These are phyloP conservation scores for Cottus gobio DNA, from an alignment of 2,113 vertebrate genomes.

Conservation along the genomic window DNA sequence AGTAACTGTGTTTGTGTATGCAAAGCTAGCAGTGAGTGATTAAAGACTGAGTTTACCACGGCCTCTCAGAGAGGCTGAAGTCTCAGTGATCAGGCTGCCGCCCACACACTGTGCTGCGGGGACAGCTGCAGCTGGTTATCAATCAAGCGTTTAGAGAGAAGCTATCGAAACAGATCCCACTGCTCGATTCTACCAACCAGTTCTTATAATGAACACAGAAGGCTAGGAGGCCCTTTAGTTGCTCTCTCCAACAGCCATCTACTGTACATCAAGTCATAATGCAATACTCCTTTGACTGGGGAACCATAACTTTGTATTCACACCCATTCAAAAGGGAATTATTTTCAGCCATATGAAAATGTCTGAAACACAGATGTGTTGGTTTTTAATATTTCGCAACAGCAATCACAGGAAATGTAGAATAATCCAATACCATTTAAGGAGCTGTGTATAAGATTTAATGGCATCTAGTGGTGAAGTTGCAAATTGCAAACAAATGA, in stretches of 20 bases:
- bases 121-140: slow-evolving; percentile 76
- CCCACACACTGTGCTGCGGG: slow-evolving; percentile 52
- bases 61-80: slow-evolving; percentile 64
- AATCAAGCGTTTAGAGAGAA: slow-evolving; percentile 16
- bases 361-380: slow-evolving; percentile 37
- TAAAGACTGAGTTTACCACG: slow-evolving; percentile 48
- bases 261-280: background rate
- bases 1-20: slow-evolving; percentile 13
- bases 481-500: background rate
- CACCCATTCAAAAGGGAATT: background rate
- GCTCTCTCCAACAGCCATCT: background rate
- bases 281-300: background rate
- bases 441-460: background rate
- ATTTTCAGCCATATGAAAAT: slow-evolving; percentile 48
- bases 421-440: background rate
- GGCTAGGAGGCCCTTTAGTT: background rate
- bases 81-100: slow-evolving; percentile 63
- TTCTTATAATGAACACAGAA: background rate
- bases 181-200: background rate
- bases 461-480: background rate
- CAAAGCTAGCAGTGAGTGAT: slow-evolving; percentile 49
- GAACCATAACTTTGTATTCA: background rate
- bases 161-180: slow-evolving; percentile 39
- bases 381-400: background rate
- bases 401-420: background rate